These are phyloP conservation scores for Orchesella cincta DNA, from an alignment of 1,140 invertebrate genomes.

Conservation along the genomic window DNA sequence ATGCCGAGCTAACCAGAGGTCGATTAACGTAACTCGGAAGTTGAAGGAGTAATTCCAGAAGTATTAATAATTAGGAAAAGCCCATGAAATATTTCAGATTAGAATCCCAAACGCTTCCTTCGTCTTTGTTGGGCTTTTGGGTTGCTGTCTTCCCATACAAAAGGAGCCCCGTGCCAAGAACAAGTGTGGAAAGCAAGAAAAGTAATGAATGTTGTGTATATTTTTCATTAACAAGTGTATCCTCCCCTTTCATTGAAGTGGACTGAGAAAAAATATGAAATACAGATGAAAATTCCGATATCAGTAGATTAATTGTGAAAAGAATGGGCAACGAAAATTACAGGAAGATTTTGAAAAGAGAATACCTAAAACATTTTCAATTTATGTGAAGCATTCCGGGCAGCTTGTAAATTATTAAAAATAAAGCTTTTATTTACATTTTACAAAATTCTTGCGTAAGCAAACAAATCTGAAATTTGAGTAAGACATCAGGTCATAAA, in stretches of 20 bases:
- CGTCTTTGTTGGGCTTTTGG: neutral
- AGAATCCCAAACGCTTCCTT: neutral
- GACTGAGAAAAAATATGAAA: neutral
- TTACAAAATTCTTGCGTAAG: no score
- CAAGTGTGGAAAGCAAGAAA: neutral
- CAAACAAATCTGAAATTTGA: no score
- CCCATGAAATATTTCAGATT: neutral
- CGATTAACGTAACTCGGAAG: slow-evolving; percentile 20
- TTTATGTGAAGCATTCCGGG: no score
- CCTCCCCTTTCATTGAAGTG: slow-evolving; percentile 11
- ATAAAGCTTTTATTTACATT: no score
- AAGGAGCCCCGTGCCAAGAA: neutral
- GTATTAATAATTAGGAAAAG: neutral
- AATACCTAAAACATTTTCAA: no score
- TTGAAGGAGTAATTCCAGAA: slow-evolving; percentile 18
- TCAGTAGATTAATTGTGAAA: neutral
- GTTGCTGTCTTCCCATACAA: neutral
- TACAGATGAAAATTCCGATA: neutral
- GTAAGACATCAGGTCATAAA: no score
- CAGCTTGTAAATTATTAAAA: no score
- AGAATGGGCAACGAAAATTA: no score
- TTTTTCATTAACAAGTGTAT: slow-evolving; percentile 8
- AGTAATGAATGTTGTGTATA: neutral
- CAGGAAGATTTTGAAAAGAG: no score
- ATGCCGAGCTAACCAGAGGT: no score